Base-by-base conservation (phyloP, 1,140 invertebrate species). In the Gonatopus flavifemur region DNA sequence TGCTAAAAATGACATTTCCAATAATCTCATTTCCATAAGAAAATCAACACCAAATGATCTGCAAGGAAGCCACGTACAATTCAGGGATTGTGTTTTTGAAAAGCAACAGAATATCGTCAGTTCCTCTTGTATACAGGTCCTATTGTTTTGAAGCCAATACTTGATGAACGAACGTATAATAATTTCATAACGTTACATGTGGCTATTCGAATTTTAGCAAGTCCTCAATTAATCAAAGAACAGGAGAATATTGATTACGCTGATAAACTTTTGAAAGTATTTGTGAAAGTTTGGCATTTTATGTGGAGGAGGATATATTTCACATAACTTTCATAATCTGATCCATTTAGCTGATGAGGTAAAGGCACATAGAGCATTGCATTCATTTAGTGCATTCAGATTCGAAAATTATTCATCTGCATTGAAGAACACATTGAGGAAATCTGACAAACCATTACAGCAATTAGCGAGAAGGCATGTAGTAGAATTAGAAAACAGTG, bases 101-200 rank as follows among this genome's bases (percentile, higher is more conserved):
- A 12, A 7, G 12, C 25, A 7, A 7, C 25, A 12, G 12, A 28
- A 28, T 7, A 28, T 28, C 6, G 25, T 7, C 6, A 28, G 25
- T 67, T 67, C 46, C 25, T 67, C 4, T 37, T 65, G 30, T 69
- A 69, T 50, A 36, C 53, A 8, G 57, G 62, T 9, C 57, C 61
- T 31, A 18, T 67, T 25, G 39, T 62, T 47, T 57, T 67, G 16
- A 31, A 28, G 15, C 35, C 38, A n/a, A 25, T 30, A 13, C 24
- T 53, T 36, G 24, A 32, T 5, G 12, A 25, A 12, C 13, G 22
- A 32, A 36, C 43, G 16, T 55, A 49, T 37, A 16, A 42, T n/a
- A 20, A 55, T n/a, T 49, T 49, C 40, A 19, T 55, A 30, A 32
- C 30, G 22, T 28, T 55, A 13, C 45, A 55, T 40, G 15, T 49